Evolutionary conservation across 2,888 invertebrate genomes (phyloP).

Genomic region (Amaurobius ferox): DNA sequence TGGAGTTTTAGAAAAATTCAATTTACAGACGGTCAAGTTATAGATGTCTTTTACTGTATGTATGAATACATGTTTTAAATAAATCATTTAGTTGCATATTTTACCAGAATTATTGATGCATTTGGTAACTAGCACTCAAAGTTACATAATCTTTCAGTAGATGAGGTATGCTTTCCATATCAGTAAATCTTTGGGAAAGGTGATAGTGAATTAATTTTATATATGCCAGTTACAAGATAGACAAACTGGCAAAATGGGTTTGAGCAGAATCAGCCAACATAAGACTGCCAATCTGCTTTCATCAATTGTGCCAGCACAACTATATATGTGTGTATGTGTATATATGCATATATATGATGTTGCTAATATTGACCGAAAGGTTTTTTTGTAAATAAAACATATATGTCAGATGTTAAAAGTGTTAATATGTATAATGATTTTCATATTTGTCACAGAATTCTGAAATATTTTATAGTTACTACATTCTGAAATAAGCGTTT

Average conservation of each 20-base stretch:
- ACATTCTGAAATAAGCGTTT: too few species aligned
- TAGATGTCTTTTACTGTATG: too few species aligned
- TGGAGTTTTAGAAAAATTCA: too few species aligned
- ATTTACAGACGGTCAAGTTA: too few species aligned
- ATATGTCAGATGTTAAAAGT: conserved; percentile 61
- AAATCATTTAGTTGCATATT: too few species aligned
- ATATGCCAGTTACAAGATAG: conserved; percentile 15
- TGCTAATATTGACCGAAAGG: conserved; percentile 63
- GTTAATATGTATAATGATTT: conserved; percentile 52
- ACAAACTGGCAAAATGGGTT: conserved; percentile 27
- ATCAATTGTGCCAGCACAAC: conserved; percentile 64
- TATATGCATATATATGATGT: conserved; percentile 26
- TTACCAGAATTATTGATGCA: too few species aligned
- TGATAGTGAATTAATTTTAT: conserved; percentile 52
- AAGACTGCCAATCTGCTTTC: conserved; percentile 43
- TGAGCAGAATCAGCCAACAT: conserved; percentile 50
- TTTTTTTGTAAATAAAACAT: conserved; percentile 64
- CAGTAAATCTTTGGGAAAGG: conserved; percentile 50
- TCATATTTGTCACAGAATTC: conserved; percentile 54
- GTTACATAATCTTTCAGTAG: not conserved
- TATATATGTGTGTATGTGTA: conserved; percentile 15
- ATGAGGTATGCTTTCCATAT: conserved; percentile 56
- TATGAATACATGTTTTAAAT: too few species aligned
- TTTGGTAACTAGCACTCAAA: not conserved
- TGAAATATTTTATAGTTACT: conserved; percentile 38